phyloP scores from a whole-genome alignment of 2,797 vertebrate genomes.

The Amblyraja radiata region DNA sequence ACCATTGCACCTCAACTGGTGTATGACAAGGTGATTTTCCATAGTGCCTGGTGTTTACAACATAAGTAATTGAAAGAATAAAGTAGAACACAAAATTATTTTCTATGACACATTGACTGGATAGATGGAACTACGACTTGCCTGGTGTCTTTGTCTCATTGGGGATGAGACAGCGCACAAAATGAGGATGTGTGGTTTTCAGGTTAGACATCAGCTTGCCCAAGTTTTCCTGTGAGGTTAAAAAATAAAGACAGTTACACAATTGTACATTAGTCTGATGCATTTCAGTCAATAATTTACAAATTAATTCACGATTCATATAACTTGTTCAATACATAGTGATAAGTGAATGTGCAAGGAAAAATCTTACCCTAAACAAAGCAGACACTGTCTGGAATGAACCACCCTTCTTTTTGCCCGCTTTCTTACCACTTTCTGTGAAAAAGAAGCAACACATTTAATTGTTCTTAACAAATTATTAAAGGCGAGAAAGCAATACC shows the following conservation, averaged over 20 bases:
- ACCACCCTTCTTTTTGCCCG: too few species aligned
- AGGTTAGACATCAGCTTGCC: conserved; percentile 64
- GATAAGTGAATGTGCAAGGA: too few species aligned
- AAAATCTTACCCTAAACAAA: neutral
- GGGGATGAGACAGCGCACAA: conserved; percentile 79
- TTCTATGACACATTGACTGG: conserved; percentile 44
- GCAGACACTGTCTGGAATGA: conserved; percentile 30
- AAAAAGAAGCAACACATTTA: too few species aligned
- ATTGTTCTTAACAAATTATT: too few species aligned
- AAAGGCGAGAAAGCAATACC: neutral
- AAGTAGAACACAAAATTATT: too few species aligned
- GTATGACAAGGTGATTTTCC: conserved; percentile 57
- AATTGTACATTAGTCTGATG: too few species aligned
- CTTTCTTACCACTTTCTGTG: too few species aligned
- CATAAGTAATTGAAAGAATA: too few species aligned
- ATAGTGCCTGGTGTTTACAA: too few species aligned
- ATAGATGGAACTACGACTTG: conserved; percentile 58
- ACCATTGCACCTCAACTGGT: conserved; percentile 76
- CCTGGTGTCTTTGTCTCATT: conserved; percentile 68
- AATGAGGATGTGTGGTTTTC: conserved; percentile 75
- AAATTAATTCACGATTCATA: too few species aligned
- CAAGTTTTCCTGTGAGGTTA: too few species aligned
- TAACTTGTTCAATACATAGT: neutral
- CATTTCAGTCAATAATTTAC: too few species aligned
- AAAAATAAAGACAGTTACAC: conserved; percentile 41